Evolutionary conservation across 2,888 invertebrate genomes (phyloP).

Genomic region (Morinoia aosen): DNA sequence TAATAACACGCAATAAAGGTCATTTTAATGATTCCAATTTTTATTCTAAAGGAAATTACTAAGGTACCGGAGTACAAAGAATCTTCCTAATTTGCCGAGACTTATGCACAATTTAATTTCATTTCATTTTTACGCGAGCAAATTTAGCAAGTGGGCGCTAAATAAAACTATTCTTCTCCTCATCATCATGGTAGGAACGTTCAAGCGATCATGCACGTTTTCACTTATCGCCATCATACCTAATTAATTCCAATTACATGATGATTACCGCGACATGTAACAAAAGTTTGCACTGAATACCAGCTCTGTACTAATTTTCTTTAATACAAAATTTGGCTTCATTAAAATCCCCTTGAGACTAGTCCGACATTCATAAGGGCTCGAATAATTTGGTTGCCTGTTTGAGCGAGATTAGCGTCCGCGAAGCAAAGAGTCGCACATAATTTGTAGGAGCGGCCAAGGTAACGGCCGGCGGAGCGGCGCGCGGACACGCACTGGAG

Average conservation of each 20-base stretch:
- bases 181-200: too few relatives aligned
- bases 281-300: too few relatives aligned
- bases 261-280: too few relatives aligned
- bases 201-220: too few relatives aligned
- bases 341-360: background rate
- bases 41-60: background rate
- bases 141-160: background rate
- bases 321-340: background rate
- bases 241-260: too few relatives aligned
- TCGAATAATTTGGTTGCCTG: background rate
- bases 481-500: background rate
- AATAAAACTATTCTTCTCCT: too few relatives aligned
- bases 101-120: background rate
- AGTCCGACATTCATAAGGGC: background rate
- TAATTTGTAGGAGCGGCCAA: background rate
- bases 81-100: background rate
- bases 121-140: too few relatives aligned
- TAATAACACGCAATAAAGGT: background rate
- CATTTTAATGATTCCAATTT: background rate
- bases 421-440: background rate
- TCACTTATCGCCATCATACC: too few relatives aligned
- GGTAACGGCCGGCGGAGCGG: background rate
- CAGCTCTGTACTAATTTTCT: background rate
- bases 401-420: background rate
- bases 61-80: background rate